phyloP scores from a whole-genome alignment of 2,888 invertebrate genomes.

The Rhyacophila evoluta region DNA sequence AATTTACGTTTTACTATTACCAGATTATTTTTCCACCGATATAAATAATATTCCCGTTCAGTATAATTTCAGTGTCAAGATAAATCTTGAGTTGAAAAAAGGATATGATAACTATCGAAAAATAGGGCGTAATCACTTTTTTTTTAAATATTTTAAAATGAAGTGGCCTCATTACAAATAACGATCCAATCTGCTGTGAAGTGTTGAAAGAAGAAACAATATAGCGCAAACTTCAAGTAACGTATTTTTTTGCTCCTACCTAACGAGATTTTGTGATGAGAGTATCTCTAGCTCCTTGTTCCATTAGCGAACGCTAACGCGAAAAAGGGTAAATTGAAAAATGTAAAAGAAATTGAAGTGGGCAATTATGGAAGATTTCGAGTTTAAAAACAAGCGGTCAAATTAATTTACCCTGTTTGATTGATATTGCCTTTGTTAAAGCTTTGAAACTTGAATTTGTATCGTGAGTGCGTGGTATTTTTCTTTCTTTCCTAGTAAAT shows the following conservation, averaged over 20 bases:
- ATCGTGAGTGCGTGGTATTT: too few species aligned
- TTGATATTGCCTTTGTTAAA: too few species aligned
- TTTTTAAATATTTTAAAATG: neutral
- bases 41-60: too few species aligned
- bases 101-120: too few species aligned
- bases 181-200: neutral
- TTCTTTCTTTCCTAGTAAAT: too few species aligned
- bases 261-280: neutral
- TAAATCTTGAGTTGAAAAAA: too few species aligned
- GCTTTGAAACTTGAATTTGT: too few species aligned
- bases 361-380: neutral
- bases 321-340: constrained; percentile 19
- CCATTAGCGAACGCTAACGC: neutral
- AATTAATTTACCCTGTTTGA: neutral
- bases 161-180: neutral
- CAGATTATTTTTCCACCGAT: too few species aligned
- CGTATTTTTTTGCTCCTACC: neutral
- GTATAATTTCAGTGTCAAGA: too few species aligned
- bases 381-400: neutral
- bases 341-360: neutral
- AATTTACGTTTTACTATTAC: too few species aligned
- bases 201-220: neutral
- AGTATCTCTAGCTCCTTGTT: neutral
- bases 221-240: neutral
- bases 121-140: neutral